Percentiles rank a stretch among this genome's conserved stretches.
Conservation (phyloP, 2,888 invertebrate genomes). For the Mesorhabditis spiculigera region DNA sequence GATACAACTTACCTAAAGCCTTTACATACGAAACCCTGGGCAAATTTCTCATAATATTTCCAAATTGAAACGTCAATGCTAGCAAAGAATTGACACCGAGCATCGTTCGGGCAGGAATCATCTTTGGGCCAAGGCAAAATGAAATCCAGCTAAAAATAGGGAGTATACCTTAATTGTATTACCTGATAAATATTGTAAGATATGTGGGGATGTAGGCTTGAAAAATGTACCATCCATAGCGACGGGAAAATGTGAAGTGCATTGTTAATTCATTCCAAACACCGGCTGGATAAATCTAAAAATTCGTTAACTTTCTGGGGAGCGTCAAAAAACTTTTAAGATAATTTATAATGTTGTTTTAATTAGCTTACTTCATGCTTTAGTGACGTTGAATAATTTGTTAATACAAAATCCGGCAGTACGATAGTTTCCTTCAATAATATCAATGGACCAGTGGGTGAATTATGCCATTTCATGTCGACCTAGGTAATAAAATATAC, state of each 20-base stretch:
- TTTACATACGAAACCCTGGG: slow-evolving; percentile 48
- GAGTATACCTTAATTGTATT: background rate
- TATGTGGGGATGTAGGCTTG: slow-evolving; percentile 59
- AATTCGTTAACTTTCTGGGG: background rate
- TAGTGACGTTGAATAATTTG: slow-evolving; percentile 46
- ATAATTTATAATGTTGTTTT: no score
- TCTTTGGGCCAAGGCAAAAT: slow-evolving; percentile 47
- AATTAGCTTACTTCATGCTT: slow-evolving; percentile 35
- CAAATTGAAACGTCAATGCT: slow-evolving; percentile 50
- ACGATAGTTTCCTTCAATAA: slow-evolving; percentile 53
- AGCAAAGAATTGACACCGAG: slow-evolving; percentile 52
- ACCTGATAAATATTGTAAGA: slow-evolving; percentile 57
- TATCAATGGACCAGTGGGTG: slow-evolving; percentile 38
- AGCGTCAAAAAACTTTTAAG: background rate
- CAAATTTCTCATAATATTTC: slow-evolving; percentile 56
- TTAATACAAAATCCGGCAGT: slow-evolving; percentile 52
- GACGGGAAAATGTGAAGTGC: slow-evolving; percentile 51
- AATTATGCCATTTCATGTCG: slow-evolving; percentile 53
- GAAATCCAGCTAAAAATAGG: slow-evolving; percentile 45
- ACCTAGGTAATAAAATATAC: slow-evolving; percentile 24
- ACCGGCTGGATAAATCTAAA: slow-evolving; percentile 52
- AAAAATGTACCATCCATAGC: slow-evolving; percentile 58
- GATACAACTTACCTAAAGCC: slow-evolving; percentile 28
- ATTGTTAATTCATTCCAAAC: slow-evolving; percentile 57
- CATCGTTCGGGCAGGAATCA: slow-evolving; percentile 55